Evolutionary conservation across 1,140 invertebrate species (phyloP).

Genomic region (Matsumurasca onukii): DNA sequence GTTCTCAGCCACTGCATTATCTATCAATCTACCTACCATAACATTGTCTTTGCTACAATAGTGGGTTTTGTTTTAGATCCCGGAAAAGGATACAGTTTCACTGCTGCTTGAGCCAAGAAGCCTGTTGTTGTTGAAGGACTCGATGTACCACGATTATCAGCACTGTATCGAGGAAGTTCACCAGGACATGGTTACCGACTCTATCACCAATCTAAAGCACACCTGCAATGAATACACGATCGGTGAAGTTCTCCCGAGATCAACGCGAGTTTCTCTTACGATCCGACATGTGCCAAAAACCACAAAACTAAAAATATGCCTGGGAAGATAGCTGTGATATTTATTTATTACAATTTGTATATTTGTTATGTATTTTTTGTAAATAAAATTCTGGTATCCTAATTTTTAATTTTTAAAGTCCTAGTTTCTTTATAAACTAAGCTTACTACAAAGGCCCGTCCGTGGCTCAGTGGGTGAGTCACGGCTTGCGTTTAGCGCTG

Average conservation of each 20-base stretch:
- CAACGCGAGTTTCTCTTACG: constrained; percentile 85
- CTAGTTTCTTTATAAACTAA: no score
- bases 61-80: no score
- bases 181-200: constrained; percentile 65
- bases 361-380: not conserved
- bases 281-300: constrained; percentile 93
- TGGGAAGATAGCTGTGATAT: constrained; percentile 46
- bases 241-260: constrained; percentile 59
- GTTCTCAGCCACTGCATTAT: no score
- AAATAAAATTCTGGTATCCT: not conserved
- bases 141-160: constrained; percentile 81
- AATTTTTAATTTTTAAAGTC: not conserved
- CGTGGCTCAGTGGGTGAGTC: no score
- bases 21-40: no score
- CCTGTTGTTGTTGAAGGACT: constrained; percentile 80
- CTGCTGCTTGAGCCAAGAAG: constrained; percentile 86
- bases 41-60: no score
- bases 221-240: constrained; percentile 57
- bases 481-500: no score
- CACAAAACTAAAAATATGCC: constrained; percentile 71
- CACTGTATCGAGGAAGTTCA: constrained; percentile 83
- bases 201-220: constrained; percentile 66
- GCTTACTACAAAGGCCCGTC: no score
- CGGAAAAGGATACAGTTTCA: constrained; percentile 49
- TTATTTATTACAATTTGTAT: not conserved